Evolutionary conservation across 2,888 invertebrate species (phyloP).

Genomic region (Tribolium freemani): DNA sequence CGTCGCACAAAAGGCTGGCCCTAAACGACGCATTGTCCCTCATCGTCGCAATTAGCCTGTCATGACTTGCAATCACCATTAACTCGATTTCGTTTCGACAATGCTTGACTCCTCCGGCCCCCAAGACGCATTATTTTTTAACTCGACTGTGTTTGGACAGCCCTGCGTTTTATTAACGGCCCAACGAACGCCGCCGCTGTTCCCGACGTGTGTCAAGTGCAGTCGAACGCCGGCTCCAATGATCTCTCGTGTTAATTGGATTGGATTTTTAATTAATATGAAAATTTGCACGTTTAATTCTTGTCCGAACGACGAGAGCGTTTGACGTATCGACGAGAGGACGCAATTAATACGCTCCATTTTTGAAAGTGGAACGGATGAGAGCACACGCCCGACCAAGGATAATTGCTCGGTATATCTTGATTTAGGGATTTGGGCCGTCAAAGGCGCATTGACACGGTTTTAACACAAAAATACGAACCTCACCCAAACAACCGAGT

Average conservation of each 20-base stretch:
- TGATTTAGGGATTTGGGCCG: conserved; percentile 63
- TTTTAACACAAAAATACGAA: background rate
- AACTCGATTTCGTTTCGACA: conserved; percentile 60
- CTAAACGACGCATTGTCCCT: conserved; percentile 45
- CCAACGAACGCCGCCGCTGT: conserved; percentile 54
- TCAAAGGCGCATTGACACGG: background rate
- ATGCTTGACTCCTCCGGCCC: conserved; percentile 54
- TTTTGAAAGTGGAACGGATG: conserved; percentile 59
- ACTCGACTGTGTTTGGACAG: conserved; percentile 20
- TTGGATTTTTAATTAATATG: conserved; percentile 69
- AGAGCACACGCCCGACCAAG: conserved; percentile 59
- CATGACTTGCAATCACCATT: conserved; percentile 65
- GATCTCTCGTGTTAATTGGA: conserved; percentile 67
- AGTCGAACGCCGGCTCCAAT: conserved; percentile 63
- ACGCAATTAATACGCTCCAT: conserved; percentile 46
- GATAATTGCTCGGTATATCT: conserved; percentile 65
- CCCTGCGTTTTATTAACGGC: conserved; percentile 48
- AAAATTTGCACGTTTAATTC: conserved; percentile 65
- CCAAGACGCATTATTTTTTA: conserved; percentile 27
- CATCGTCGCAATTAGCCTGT: conserved; percentile 60
- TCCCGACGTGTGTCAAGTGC: conserved; percentile 68
- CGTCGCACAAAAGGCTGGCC: conserved; percentile 48
- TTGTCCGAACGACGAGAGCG: conserved; percentile 37
- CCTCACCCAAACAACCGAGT: too few species aligned
- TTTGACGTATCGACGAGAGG: conserved; percentile 42